phyloP scores from a whole-genome alignment of 1,140 invertebrate genomes.

The Elymnias hypermnestra region DNA sequence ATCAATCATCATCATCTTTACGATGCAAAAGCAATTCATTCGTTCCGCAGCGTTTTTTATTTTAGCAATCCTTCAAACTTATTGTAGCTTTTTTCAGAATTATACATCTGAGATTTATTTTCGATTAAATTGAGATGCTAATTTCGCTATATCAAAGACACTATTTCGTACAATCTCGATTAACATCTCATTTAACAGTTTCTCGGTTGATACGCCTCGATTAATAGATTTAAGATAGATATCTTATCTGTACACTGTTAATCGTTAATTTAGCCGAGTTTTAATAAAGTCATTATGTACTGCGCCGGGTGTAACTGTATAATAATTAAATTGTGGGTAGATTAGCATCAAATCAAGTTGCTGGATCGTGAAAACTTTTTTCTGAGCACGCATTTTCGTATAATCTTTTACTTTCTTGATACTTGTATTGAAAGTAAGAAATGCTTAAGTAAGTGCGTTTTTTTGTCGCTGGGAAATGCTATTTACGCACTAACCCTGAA shows the following conservation, averaged over 20 bases:
- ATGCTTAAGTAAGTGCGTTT: no score
- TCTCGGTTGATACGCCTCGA: neutral
- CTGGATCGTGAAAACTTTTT: neutral
- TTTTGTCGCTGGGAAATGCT: no score
- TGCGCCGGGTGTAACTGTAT: neutral
- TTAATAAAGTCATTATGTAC: constrained; percentile 20
- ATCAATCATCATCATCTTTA: no score
- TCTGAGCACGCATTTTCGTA: no score
- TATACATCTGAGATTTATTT: neutral
- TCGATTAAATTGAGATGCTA: constrained; percentile 4
- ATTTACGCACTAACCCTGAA: no score
- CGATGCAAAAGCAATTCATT: no score
- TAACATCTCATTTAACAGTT: constrained; percentile 9
- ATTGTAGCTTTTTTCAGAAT: neutral
- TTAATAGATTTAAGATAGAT: constrained; percentile 8
- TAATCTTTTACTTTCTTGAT: no score
- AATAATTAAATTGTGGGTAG: constrained; percentile 1
- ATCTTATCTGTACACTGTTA: constrained; percentile 18
- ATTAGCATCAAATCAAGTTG: neutral
- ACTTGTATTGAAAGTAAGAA: no score
- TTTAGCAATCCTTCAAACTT: no score
- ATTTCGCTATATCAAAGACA: neutral
- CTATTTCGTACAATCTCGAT: constrained; percentile 1
- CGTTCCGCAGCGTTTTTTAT: no score
- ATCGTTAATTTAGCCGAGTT: constrained; percentile 15